Base-by-base conservation (phyloP, 2,113 vertebrate genomes). In the Dicerorhinus sumatrensis region DNA sequence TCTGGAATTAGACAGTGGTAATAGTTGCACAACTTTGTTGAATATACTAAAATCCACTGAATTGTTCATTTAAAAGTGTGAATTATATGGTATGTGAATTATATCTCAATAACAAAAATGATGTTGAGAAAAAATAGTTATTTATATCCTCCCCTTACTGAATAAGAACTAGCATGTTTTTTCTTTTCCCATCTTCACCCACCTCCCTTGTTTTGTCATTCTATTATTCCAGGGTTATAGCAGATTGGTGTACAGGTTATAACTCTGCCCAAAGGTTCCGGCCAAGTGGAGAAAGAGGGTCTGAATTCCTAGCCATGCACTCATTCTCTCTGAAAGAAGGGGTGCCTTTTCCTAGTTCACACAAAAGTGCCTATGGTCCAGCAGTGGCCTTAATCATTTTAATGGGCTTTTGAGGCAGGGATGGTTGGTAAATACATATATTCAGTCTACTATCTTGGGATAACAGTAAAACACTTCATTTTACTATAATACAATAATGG, bases 401-500 rank as follows among this genome's bases (percentile, higher is more conserved):
- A 36, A 91, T 20, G 60, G 39, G 16, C 29, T 80, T 69, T 73
- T 39, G 23, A 20, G n/a, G 33, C 12, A 9, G 13, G 46, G 23
- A 87, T 12, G 0, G 33, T 62, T 73, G 80, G 39, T 83, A 67
- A 94, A 89, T 94, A 62, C 5, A 42, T 12, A 6, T 58, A 70
- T 33, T 56, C 33, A 48, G 54, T 73, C 25, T 46, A 54, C 65
- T 33, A 13, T 21, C 77, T 85, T 73, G 94, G 67, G 51, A 76
- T 80, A 73, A 93, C 89, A 93, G 21, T 60, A 54, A 91, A 73
- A 39, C 5, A 29, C 67, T 93, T 96, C 60, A 76, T 92, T 69
- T 69, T 85, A 70, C 25, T 69, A 2, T 76, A 18, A 54, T 46
- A 17, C 2, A 23, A 14, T 94, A 39, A 60, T 39, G 31, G 29